Conservation (phyloP, 2,113 vertebrate species). For the Prunella fulvescens region DNA sequence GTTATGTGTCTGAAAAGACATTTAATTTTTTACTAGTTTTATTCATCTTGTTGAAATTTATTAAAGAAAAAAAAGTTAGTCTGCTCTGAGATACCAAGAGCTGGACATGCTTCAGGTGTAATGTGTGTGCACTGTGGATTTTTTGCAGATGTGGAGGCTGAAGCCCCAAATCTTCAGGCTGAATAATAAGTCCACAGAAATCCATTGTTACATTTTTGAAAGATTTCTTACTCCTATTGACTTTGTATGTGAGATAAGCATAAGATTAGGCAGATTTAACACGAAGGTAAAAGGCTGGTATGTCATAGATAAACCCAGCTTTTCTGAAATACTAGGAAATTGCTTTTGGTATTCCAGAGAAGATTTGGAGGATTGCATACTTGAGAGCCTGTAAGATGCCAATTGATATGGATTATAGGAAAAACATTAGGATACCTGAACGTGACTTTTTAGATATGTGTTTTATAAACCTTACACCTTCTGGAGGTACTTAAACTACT, state of each 20-base stretch:
- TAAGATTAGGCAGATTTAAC: background rate
- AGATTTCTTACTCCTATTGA: background rate
- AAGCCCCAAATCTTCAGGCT: background rate
- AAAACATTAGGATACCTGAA: background rate
- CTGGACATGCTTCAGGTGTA: background rate
- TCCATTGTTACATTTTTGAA: background rate
- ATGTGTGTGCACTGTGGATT: rapidly evolving
- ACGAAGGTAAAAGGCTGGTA: background rate
- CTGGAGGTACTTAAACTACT: background rate
- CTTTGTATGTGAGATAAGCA: background rate
- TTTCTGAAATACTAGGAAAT: background rate
- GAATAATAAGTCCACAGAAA: background rate
- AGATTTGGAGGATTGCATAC: background rate
- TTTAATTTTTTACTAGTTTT: background rate
- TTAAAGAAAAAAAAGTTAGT: background rate
- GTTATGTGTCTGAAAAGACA: background rate
- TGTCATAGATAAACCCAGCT: background rate
- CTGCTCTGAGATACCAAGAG: background rate
- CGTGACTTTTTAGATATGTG: background rate
- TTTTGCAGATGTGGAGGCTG: background rate
- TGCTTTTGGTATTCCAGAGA: background rate
- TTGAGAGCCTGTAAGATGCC: background rate
- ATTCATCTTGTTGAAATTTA: background rate
- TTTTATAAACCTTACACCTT: background rate
- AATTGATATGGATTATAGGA: background rate